A percentile compares a stretch with the other conserved stretches of the same genome.
Conservation (phyloP, 2,797 vertebrate genomes). For the Heterohyrax brucei region DNA sequence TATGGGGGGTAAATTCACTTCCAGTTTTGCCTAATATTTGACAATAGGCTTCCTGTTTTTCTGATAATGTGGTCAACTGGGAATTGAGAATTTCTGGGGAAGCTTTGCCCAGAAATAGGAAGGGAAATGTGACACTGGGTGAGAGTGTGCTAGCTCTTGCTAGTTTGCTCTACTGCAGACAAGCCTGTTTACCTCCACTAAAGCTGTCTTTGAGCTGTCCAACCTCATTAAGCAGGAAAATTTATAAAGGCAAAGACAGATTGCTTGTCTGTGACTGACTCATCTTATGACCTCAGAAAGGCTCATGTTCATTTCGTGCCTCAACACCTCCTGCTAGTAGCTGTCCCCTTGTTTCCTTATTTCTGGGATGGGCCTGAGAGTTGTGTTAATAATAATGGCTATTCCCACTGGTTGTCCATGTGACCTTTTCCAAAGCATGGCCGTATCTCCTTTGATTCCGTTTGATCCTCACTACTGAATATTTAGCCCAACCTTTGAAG, state of each 20-base stretch:
- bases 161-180: neutral
- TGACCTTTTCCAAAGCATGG: neutral
- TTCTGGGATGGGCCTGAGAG: neutral
- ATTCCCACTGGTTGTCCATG: neutral
- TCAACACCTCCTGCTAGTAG: neutral
- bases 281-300: slow-evolving; percentile 61
- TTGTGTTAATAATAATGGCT: neutral
- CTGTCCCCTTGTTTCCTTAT: neutral
- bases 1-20: neutral
- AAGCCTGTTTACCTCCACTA: slow-evolving; percentile 43
- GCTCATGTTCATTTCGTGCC: neutral
- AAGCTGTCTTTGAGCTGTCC: slow-evolving; percentile 45
- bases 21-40: neutral
- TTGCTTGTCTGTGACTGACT: slow-evolving; percentile 32
- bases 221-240: slow-evolving; percentile 55
- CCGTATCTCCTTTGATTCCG: neutral
- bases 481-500: neutral
- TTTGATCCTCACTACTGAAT: neutral
- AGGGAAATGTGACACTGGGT: neutral
- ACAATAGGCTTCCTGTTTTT: neutral
- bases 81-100: slow-evolving; percentile 12
- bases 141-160: neutral
- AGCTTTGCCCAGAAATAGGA: slow-evolving; percentile 40
- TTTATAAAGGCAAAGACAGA: slow-evolving; percentile 62
- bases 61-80: neutral